Evolutionary conservation across 2,113 vertebrate genomes (phyloP).

Genomic region (Herpailurus yagouaroundi): DNA sequence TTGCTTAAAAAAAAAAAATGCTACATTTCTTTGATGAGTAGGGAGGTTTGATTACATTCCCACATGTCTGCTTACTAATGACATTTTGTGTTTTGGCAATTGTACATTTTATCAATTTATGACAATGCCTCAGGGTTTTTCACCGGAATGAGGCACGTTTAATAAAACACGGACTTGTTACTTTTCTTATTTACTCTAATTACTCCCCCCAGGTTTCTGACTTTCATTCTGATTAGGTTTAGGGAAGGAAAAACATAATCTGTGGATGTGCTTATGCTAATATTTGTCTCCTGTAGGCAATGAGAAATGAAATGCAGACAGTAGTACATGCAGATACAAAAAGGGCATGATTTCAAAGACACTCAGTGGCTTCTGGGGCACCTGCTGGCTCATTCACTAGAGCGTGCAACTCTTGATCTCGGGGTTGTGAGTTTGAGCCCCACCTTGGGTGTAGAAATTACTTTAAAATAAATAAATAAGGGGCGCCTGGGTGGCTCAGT

Average conservation of each 20-base stretch:
- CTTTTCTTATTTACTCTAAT: background rate
- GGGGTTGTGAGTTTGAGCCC: background rate
- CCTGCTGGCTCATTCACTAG: background rate
- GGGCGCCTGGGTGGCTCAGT: too few relatives aligned
- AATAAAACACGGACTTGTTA: background rate
- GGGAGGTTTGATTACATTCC: background rate
- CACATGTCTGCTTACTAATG: background rate
- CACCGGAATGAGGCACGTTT: background rate
- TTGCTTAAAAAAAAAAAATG: background rate
- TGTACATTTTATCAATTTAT: background rate
- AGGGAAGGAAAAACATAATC: background rate
- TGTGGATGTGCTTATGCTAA: background rate
- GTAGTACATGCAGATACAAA: background rate
- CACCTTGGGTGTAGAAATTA: background rate
- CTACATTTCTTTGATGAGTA: conserved; percentile 22
- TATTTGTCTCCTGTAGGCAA: conserved; percentile 19
- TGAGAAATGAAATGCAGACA: conserved; percentile 3
- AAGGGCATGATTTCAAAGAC: conserved; percentile 10
- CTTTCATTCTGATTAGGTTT: conserved; percentile 13
- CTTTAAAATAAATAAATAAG: background rate
- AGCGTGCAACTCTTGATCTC: background rate
- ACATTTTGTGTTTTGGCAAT: conserved; percentile 25
- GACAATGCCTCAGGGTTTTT: background rate
- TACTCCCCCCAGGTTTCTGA: conserved; percentile 17
- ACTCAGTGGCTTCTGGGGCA: background rate